These are phyloP conservation scores for Aphaenogaster floridana DNA, from an alignment of 1,140 invertebrate species.

Conservation along the genomic window DNA sequence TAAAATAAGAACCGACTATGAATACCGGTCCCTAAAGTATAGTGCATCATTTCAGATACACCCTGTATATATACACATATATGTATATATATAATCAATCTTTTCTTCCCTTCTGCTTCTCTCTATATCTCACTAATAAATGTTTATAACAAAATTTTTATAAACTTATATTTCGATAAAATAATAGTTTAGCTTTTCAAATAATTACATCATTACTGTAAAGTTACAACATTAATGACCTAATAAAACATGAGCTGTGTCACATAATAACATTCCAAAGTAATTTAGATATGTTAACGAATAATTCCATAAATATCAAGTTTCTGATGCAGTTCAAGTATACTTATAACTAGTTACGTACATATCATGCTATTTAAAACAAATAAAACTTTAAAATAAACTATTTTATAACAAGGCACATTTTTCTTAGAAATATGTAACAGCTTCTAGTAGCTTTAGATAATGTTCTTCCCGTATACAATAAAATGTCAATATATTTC, in stretches of 20 bases:
- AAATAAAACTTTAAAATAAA: slow-evolving; percentile 9
- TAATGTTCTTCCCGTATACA: background rate
- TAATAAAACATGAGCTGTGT: background rate
- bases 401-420: slow-evolving; percentile 40
- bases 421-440: slow-evolving; percentile 41
- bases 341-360: background rate
- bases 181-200: background rate
- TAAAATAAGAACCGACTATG: too few relatives aligned
- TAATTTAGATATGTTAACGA: slow-evolving; percentile 13
- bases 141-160: slow-evolving; percentile 20
- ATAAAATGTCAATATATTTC: background rate
- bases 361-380: slow-evolving; percentile 19
- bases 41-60: too few relatives aligned
- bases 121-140: background rate
- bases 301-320: background rate
- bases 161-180: slow-evolving; percentile 15
- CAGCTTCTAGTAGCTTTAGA: background rate
- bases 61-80: too few relatives aligned
- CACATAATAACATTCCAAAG: slow-evolving; percentile 14
- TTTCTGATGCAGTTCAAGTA: background rate
- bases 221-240: background rate
- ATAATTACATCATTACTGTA: background rate
- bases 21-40: too few relatives aligned
- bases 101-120: background rate
- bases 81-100: too few relatives aligned